Evolutionary conservation across 2,113 vertebrate genomes (phyloP), one percentile per base, ranked within the genome.

Genomic region (Argyrosomus japonicus): DNA sequence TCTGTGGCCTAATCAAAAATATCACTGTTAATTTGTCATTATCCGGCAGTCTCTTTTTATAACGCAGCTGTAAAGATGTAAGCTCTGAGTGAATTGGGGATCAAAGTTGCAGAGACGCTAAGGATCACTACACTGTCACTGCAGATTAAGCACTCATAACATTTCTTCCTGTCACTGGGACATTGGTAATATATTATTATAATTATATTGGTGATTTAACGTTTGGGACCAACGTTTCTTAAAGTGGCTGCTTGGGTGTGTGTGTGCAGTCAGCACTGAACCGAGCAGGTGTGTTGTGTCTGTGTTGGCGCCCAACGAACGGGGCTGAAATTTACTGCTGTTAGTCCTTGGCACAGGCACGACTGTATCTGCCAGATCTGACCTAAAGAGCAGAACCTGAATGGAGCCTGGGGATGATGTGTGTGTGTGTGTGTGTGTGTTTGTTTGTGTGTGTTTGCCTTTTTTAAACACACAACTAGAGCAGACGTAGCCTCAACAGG

Each of bases 321-420:
- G 4, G 15, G 40, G 62, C 50, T 81, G 56, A 61, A 60, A 58
- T 76, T n/a, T 27, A 79, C 67, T 29, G 56, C 68, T 29, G 68
- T 73, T 60, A 29, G 56, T 65, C 43, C 50, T 51, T 58, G 68
- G 60, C 73, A 73, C 72, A 76, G 6, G 1, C 14, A 25, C 6
- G 19, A 70, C 53, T 50, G 40, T 60, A 36, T 72, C 56, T 79
- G 65, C 54, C 15, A 19, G 70, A 64, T 76, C 50, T 68, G 71
- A 82, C 50, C 62, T 67, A 19, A 74, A 87, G 50, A 74, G 58
- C 50, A 75, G 51, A 60, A 73, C 23, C 69, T 81, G 70, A 54
- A 0, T 43, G 57, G 47, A 4, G 50, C 19, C 15, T 29, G 15
- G 6, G 19, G 64, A 83, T 18, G 6, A 47, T 53, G 32, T 68